Base-by-base conservation (phyloP, 2,888 invertebrate genomes). In the Lepidocyrtoides sp. region DNA sequence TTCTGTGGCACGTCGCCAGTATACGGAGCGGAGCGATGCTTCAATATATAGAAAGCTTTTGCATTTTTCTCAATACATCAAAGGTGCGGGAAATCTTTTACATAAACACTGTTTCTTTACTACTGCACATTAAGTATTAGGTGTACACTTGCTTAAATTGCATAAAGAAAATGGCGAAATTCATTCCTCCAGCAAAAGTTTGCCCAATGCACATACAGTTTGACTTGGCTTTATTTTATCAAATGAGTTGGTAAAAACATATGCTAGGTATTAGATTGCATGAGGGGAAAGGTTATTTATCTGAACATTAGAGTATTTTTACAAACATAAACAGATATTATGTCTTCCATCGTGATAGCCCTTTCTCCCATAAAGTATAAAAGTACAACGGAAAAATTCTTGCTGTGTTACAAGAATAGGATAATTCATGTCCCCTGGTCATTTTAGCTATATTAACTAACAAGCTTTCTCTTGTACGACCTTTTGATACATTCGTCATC, bases 1-100 rank as follows among this genome's bases (percentile, higher is more conserved):
- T 89, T 85, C 17, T 85, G 66, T 85, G 90, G 90, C 90, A 85
- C 77, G 17, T 90, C 54, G 90, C 90, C 90, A 85, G 85, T 90
- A 7, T 36, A 7, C 7, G 36, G 36, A 29, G 20, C 26, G 41
- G 41, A 60, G 48, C 29, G 36, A 72, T 17, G 57, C 57, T 20
- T 32, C 57, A 57, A 44, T 72, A 32, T 12, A 2, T 0, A 48
- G 29, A 51, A 69, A 32, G 12, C 36, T 5, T 29, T 17, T 51
- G n/a, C 77, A 29, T 29, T 77, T 77, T 51, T 26, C n/a, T 17
- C n/a, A 29, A 3, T 29, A 44, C 17, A 72, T 36, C 36, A 23
- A 69, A n/a, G n/a, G n/a, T n/a, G n/a, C n/a, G n/a, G n/a, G n/a
- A n/a, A n/a, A 72, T 41, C 17, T 72, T 41, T 41, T 72, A 41